phyloP scores from a whole-genome alignment of 2,113 vertebrate species.

The Callocephalon fimbriatum region DNA sequence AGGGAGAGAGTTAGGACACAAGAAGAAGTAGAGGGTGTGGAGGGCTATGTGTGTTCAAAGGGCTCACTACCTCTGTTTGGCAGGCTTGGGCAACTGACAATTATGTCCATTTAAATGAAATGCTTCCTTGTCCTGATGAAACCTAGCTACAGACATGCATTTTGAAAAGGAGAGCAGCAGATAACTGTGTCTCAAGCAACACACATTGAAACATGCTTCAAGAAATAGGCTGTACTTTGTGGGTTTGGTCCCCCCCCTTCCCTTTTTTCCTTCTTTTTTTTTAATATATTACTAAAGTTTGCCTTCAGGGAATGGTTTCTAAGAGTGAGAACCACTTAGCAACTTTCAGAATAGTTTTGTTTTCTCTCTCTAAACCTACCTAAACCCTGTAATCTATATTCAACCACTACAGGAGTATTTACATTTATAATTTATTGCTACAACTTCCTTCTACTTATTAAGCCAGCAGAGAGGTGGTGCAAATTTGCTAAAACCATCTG shows the following conservation, averaged over 20 bases:
- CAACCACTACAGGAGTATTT: background rate
- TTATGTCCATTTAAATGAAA: constrained; percentile 18
- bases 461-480: background rate
- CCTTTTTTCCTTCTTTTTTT: background rate
- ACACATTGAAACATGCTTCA: background rate
- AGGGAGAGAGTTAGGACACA: background rate
- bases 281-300: background rate
- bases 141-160: background rate
- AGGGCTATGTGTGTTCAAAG: background rate
- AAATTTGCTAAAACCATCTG: background rate
- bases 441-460: background rate
- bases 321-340: background rate
- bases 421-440: background rate
- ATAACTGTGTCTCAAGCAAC: background rate
- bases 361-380: background rate
- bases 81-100: background rate
- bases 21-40: constrained; percentile 23
- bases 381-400: background rate
- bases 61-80: background rate
- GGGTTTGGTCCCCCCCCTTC: background rate
- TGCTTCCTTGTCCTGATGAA: constrained; percentile 19
- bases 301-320: background rate
- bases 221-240: background rate
- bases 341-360: background rate
- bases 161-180: background rate